These are phyloP conservation scores for Antrozous pallidus DNA, from an alignment of 2,797 vertebrate species.

Conservation along the genomic window DNA sequence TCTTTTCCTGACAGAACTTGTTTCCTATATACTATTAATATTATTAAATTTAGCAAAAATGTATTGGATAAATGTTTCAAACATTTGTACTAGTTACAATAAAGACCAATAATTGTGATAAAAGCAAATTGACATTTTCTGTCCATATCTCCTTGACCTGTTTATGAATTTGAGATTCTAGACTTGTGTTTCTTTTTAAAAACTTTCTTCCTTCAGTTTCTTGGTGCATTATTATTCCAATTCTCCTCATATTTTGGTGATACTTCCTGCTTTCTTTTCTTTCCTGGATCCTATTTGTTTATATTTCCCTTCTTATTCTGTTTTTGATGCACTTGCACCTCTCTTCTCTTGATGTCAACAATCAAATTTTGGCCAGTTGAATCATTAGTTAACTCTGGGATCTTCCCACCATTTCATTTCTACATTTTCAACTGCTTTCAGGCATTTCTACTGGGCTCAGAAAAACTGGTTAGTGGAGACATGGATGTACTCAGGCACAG, in stretches of 20 bases:
- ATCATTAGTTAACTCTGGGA: conserved; percentile 11
- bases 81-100: neutral
- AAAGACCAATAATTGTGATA: neutral
- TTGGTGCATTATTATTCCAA: neutral
- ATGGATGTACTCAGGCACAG: neutral
- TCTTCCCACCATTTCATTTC: neutral
- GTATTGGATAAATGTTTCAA: neutral
- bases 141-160: neutral
- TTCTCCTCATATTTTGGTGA: neutral
- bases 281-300: neutral
- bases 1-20: conserved; percentile 10
- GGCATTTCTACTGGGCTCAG: neutral
- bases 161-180: neutral
- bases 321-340: neutral
- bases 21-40: neutral
- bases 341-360: neutral
- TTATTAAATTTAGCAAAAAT: conserved; percentile 1
- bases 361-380: neutral
- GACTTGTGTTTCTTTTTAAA: neutral
- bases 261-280: neutral
- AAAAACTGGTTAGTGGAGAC: neutral
- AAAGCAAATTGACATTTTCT: neutral
- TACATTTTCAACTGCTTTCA: neutral
- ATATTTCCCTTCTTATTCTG: neutral
- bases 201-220: neutral